Evolutionary conservation across 2,113 vertebrate genomes (phyloP).

Genomic region (Actenoides hombroni): DNA sequence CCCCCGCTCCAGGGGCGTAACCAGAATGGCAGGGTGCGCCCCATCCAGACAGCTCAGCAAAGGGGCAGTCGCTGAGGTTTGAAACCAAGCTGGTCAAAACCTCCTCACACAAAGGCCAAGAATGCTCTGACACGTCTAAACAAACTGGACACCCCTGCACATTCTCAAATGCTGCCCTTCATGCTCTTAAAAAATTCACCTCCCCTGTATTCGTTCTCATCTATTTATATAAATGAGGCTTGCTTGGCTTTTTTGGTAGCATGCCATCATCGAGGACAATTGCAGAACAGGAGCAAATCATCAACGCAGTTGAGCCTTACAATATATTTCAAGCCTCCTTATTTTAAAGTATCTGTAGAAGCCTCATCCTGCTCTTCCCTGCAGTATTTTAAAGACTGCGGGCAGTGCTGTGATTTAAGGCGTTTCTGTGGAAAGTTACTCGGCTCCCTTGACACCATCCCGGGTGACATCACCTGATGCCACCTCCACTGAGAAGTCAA

Average conservation of each 20-base stretch:
- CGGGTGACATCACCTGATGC: fast-evolving
- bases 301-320: neutral
- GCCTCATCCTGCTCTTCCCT: neutral
- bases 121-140: fast-evolving
- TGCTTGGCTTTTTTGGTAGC: neutral
- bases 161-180: fast-evolving
- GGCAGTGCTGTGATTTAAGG: fast-evolving
- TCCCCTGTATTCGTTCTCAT: neutral
- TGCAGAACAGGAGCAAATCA: neutral
- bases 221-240: neutral
- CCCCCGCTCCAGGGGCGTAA: fast-evolving
- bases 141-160: fast-evolving
- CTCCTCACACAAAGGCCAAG: neutral
- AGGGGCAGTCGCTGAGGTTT: fast-evolving
- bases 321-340: neutral
- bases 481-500: neutral
- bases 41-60: neutral
- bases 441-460: fast-evolving
- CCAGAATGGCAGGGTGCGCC: fast-evolving
- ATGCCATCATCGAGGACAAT: fast-evolving
- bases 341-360: fast-evolving
- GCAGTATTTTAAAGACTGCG: fast-evolving
- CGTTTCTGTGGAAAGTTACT: fast-evolving
- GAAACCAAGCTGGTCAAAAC: neutral
- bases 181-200: neutral